Conservation (phyloP, 53 echinoderm and acorn worm species). For the Echinarachnius parma region DNA sequence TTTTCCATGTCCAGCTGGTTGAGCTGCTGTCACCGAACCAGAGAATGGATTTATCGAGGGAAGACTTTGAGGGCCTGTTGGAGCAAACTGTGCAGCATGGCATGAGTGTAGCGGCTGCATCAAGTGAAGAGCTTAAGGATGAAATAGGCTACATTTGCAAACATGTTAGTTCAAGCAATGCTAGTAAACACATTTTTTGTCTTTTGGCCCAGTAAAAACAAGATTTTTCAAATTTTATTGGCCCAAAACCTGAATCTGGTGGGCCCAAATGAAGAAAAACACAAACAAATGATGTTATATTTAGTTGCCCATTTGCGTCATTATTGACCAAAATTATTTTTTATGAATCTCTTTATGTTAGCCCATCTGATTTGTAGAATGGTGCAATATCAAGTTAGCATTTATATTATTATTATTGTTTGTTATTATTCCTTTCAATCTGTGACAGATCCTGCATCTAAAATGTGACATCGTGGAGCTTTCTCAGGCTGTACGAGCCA, state of each 20-base stretch:
- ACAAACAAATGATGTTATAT: too few species aligned
- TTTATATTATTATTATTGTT: background rate
- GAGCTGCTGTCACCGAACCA: slow-evolving; percentile 72
- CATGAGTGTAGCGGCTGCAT: slow-evolving; percentile 75
- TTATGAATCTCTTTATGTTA: too few species aligned
- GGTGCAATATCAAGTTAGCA: too few species aligned
- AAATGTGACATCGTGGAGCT: slow-evolving; percentile 42
- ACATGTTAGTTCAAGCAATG: too few species aligned
- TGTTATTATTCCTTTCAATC: background rate
- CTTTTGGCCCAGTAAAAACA: too few species aligned
- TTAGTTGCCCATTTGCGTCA: too few species aligned
- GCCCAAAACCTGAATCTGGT: too few species aligned
- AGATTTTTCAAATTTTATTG: too few species aligned
- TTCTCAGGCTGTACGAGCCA: slow-evolving; percentile 50
- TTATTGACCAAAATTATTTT: too few species aligned
- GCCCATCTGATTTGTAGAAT: too few species aligned
- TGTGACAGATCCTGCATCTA: slow-evolving; percentile 67
- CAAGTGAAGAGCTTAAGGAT: slow-evolving; percentile 63
- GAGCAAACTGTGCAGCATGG: slow-evolving; percentile 73
- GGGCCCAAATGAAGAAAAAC: too few species aligned
- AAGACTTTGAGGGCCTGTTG: slow-evolving; percentile 55
- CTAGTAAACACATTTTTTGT: too few species aligned
- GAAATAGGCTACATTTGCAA: slow-evolving; percentile 66
- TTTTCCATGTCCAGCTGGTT: slow-evolving; percentile 56
- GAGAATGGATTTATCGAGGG: slow-evolving; percentile 40